Evolutionary conservation across 2,888 invertebrate species (phyloP), one percentile per base, ranked within the genome.

Genomic region (Apocheima hispidaria): DNA sequence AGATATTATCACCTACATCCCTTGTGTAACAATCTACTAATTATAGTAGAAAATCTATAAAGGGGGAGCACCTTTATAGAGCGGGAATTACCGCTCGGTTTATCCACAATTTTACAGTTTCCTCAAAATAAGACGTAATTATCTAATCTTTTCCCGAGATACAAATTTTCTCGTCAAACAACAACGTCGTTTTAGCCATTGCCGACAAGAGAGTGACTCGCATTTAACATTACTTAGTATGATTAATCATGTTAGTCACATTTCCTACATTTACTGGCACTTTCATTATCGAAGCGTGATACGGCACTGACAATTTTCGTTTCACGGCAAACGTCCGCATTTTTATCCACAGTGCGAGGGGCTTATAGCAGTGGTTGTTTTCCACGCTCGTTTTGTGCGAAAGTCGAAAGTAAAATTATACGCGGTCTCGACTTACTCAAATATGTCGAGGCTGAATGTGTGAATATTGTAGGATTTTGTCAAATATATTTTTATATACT

Each of bases 341-440:
- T 71, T 51, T 69, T 71, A 14, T 21, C 33, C 1, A 14, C 33
- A 44, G 30, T 16, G 21, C 40, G 33, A n/a, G 9, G 43, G 14
- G n/a, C 21, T 51, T 57, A 30, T 23, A n/a, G 21, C 65, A 52
- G 40, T 56, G 30, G 35, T 50, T 21, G 30, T 69, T 68, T 73
- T 73, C 69, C 66, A 10, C 41, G 18, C 16, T 52, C 40, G 20
- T 46, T 64, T 53, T 43, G 52, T 48, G 70, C 68, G 79, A 83
- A 82, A 82, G 81, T 83, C 61, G 79, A 82, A 81, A 82, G 78
- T 76, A 63, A 65, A 56, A 60, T 66, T 55, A 63, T 59, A 66
- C 63, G 64, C 70, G 46, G 49, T 48, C 14, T 26, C 53, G 4
- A 58, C 63, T 72, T 38, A 58, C 66, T 71, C 20, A 68, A 46